Conservation (phyloP, 35 echinoderm and acorn worm species). For the Amphiura filiformis region DNA sequence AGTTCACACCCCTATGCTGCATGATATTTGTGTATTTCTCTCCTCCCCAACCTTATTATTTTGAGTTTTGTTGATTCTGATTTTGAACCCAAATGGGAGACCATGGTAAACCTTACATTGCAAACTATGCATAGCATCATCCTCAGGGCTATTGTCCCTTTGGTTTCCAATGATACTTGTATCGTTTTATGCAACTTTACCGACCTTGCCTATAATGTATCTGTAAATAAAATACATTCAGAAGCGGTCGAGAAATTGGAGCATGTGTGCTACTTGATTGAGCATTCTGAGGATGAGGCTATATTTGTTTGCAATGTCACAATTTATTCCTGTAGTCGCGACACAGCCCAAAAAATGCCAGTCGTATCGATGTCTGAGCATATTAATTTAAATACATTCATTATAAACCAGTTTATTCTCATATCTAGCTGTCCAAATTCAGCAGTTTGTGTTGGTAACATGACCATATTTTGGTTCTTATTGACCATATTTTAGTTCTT, state of each 20-base stretch:
- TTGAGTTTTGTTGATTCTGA: background rate
- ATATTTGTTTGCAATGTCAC: background rate
- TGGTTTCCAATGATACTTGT: too few relatives aligned
- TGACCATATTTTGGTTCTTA: too few relatives aligned
- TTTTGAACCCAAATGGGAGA: background rate
- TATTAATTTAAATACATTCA: background rate
- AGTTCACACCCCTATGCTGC: background rate
- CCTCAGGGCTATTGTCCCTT: too few relatives aligned
- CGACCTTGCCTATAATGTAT: too few relatives aligned
- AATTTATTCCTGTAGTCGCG: background rate
- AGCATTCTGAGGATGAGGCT: background rate
- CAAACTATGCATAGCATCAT: background rate
- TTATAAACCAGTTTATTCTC: conserved; percentile 3
- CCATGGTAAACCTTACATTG: background rate
- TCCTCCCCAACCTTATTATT: background rate
- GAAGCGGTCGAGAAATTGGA: too few relatives aligned
- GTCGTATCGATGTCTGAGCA: background rate
- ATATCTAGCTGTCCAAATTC: background rate
- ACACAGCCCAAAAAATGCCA: conserved; percentile 5
- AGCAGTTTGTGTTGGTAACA: background rate
- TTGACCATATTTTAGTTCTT: too few relatives aligned
- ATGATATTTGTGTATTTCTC: background rate
- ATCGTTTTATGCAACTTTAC: too few relatives aligned
- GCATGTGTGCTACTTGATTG: background rate
- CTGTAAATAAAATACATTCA: too few relatives aligned